Evolutionary conservation across 1,140 invertebrate species (phyloP).

Genomic region (Drosophila busckii): DNA sequence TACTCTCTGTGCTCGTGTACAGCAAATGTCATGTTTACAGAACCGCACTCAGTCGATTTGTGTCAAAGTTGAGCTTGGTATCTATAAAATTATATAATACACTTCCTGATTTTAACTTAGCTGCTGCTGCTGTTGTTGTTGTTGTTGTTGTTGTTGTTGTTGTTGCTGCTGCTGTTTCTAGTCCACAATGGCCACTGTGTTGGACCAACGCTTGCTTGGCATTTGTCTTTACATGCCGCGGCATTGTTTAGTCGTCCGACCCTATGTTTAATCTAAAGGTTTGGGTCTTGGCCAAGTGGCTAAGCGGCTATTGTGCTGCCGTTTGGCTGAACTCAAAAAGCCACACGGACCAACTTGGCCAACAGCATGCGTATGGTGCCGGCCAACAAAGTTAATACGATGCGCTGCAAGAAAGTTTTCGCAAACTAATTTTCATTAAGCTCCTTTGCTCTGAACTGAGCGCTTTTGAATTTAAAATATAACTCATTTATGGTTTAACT

Average conservation of each 20-base stretch:
- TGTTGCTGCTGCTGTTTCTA: conserved; percentile 44
- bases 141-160: conserved; percentile 1
- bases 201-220: conserved; percentile 21
- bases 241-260: conserved; percentile 57
- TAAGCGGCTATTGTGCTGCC: conserved; percentile 51
- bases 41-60: conserved; percentile 73
- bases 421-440: too few species aligned
- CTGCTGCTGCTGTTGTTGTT: conserved; percentile 8
- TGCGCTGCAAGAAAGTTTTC: too few species aligned
- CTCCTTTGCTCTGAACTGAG: too few species aligned
- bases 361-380: too few species aligned
- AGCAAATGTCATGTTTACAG: conserved; percentile 76
- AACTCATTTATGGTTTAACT: too few species aligned
- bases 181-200: conserved; percentile 47
- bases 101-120: conserved; percentile 62
- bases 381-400: too few species aligned
- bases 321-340: conserved; percentile 33
- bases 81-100: conserved; percentile 77
- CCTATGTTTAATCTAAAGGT: conserved; percentile 26
- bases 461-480: too few species aligned
- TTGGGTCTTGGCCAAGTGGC: conserved; percentile 18
- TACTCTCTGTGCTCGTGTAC: conserved; percentile 51
- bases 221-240: conserved; percentile 48
- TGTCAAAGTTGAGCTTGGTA: conserved; percentile 76
- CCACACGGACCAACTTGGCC: too few species aligned